phyloP scores from a whole-genome alignment of 2,888 invertebrate genomes.

The Lepidochrysops patricia region DNA sequence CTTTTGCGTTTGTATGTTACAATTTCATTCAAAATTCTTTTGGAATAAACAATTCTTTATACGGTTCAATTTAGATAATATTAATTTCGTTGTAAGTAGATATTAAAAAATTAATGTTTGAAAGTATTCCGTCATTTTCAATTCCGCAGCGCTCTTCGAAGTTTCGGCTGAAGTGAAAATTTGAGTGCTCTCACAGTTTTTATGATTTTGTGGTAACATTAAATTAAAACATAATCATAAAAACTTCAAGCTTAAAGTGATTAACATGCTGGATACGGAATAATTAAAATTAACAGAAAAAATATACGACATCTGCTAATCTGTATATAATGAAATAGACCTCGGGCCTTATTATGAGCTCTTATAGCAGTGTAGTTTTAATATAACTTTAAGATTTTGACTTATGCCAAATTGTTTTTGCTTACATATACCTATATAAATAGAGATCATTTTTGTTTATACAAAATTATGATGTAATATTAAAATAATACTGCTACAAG shows the following conservation, averaged over 20 bases:
- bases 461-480: too few relatives aligned
- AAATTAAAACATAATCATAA: conserved; percentile 2
- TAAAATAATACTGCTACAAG: too few relatives aligned
- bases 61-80: background rate
- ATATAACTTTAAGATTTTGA: too few relatives aligned
- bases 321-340: too few relatives aligned
- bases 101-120: conserved; percentile 7
- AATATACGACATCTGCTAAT: too few relatives aligned
- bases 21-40: background rate
- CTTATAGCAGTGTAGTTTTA: too few relatives aligned
- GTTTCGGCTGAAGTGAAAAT: conserved; percentile 10
- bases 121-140: conserved; percentile 12
- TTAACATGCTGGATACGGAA: background rate
- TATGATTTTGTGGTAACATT: background rate
- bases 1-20: background rate
- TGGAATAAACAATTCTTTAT: background rate
- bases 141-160: background rate
- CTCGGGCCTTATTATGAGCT: too few relatives aligned
- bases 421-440: too few relatives aligned
- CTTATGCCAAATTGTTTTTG: too few relatives aligned
- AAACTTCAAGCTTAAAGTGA: background rate
- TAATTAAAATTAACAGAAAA: too few relatives aligned
- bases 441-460: too few relatives aligned
- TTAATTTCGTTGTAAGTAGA: background rate
- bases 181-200: conserved; percentile 5